Conservation (phyloP, 2,888 invertebrate genomes). For the Cremastinae sp. region DNA sequence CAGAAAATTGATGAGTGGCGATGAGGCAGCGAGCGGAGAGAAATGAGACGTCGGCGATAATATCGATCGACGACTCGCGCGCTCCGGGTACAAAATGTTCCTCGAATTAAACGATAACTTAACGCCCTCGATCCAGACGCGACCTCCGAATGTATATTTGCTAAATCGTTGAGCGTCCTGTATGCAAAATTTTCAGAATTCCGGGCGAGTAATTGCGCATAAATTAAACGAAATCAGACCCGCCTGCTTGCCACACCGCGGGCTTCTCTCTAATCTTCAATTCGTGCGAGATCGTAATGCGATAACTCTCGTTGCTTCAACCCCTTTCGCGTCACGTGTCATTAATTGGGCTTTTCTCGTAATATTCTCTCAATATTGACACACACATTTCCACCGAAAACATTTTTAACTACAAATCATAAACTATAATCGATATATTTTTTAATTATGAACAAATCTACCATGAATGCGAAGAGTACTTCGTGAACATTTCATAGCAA, state of each 20-base stretch:
- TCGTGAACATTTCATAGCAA: too few relatives aligned
- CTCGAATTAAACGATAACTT: constrained; percentile 43
- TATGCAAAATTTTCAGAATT: constrained; percentile 15
- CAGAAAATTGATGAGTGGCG: constrained; percentile 18
- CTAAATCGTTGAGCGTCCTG: constrained; percentile 24
- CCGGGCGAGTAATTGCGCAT: constrained; percentile 5
- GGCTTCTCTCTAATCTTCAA: too few relatives aligned
- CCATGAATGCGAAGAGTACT: too few relatives aligned
- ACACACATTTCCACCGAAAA: too few relatives aligned
- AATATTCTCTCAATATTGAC: too few relatives aligned
- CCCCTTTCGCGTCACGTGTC: neutral
- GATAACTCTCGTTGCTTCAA: neutral
- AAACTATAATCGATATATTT: too few relatives aligned
- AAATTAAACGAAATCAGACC: constrained; percentile 22
- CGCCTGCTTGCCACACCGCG: constrained; percentile 21
- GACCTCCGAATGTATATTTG: constrained; percentile 1
- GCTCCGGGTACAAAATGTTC: constrained; percentile 11
- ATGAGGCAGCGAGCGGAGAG: constrained; percentile 25
- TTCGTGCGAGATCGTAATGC: neutral
- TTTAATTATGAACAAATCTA: too few relatives aligned
- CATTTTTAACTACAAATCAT: too few relatives aligned
- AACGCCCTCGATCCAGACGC: constrained; percentile 20
- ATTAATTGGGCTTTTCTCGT: too few relatives aligned
- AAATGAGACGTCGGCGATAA: constrained; percentile 20
- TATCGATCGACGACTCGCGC: constrained; percentile 28